phyloP scores from a whole-genome alignment of 2,888 invertebrate species.

The Siphonodentalium dalli region DNA sequence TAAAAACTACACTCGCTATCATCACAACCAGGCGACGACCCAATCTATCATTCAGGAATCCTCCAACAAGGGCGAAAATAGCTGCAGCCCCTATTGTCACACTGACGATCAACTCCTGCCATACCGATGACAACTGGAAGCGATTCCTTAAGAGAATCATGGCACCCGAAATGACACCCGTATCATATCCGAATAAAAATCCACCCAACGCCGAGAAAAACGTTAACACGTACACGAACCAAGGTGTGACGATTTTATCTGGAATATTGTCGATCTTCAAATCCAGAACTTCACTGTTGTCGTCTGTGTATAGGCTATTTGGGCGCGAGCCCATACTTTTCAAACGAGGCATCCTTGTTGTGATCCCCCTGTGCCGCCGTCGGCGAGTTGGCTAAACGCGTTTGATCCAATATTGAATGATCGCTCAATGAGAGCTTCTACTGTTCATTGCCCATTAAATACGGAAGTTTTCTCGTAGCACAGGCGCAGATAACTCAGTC shows the following conservation, averaged over 20 bases:
- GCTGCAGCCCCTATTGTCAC: conserved; percentile 67
- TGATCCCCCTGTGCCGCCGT: too few relatives aligned
- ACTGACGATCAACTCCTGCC: conserved; percentile 68
- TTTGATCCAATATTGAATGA: too few relatives aligned
- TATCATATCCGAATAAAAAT: conserved; percentile 70
- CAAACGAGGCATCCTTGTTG: too few relatives aligned
- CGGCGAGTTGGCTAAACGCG: too few relatives aligned
- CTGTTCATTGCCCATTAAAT: too few relatives aligned
- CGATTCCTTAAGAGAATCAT: conserved; percentile 64
- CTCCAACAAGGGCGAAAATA: conserved; percentile 66
- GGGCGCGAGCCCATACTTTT: conserved; percentile 41
- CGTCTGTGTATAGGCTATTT: conserved; percentile 44
- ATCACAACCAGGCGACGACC: conserved; percentile 69
- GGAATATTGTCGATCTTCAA: conserved; percentile 52
- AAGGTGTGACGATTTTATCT: conserved; percentile 40
- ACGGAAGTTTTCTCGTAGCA: too few relatives aligned
- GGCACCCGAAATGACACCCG: conserved; percentile 69
- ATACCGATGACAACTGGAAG: conserved; percentile 60
- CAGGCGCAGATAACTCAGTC: too few relatives aligned
- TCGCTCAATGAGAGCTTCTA: too few relatives aligned
- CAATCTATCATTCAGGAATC: conserved; percentile 66
- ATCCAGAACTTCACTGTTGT: conserved; percentile 48
- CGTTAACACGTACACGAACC: conserved; percentile 62
- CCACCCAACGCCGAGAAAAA: conserved; percentile 67
- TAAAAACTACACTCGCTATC: conserved; percentile 67